Conservation (phyloP, 1,140 invertebrate genomes). For the Platyura marginata region DNA sequence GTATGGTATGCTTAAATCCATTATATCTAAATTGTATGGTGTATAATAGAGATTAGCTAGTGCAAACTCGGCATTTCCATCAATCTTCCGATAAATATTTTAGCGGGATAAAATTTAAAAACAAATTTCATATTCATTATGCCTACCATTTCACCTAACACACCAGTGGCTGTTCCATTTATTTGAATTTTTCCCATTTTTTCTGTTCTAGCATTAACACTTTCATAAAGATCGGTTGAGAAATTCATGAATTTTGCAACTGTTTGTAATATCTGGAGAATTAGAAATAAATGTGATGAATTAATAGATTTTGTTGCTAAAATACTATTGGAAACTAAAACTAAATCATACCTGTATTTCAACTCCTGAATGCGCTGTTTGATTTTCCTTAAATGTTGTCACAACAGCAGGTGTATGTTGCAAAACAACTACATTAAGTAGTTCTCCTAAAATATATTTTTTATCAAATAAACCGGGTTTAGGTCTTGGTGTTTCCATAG, state of each 20-base stretch:
- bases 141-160: slow-evolving; percentile 46
- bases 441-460: slow-evolving; percentile 24
- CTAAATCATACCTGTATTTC: no score
- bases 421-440: slow-evolving; percentile 39
- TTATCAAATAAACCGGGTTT: no score
- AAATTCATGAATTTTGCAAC: slow-evolving; percentile 52
- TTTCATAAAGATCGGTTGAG: slow-evolving; percentile 38
- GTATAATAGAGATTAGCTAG: slow-evolving; percentile 61
- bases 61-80: slow-evolving; percentile 46
- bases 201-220: slow-evolving; percentile 30
- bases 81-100: slow-evolving; percentile 8
- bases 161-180: slow-evolving; percentile 42
- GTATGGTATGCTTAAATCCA: slow-evolving; percentile 61
- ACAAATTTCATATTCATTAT: not conserved
- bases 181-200: slow-evolving; percentile 41
- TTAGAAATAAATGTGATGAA: no score
- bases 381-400: slow-evolving; percentile 18
- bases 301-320: no score
- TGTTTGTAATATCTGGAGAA: slow-evolving; percentile 40
- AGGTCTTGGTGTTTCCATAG: no score
- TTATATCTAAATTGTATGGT: slow-evolving; percentile 38
- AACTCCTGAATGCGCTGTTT: no score
- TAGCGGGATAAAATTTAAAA: not conserved
- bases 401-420: slow-evolving; percentile 53
- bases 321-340: no score